Evolutionary conservation across 2,113 vertebrate genomes (phyloP).

Genomic region (human): DNA sequence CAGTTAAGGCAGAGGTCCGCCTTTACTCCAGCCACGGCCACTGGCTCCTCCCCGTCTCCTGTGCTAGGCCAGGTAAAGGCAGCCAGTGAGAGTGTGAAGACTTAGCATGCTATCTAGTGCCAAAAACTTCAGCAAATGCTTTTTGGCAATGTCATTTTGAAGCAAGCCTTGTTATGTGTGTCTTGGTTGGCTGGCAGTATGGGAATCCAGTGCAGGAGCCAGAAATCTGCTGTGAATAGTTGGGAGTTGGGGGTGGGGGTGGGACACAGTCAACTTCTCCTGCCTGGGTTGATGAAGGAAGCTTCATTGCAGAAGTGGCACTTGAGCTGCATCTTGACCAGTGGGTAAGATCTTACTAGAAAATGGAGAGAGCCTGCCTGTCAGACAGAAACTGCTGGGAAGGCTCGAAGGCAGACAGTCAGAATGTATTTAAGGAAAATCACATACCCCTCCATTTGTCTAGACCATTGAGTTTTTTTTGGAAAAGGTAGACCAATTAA

Average conservation of each 20-base stretch:
- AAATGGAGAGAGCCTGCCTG: neutral
- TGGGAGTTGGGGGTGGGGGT: neutral
- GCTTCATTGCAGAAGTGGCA: neutral
- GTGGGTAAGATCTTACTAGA: too few relatives aligned
- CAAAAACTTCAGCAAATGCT: neutral
- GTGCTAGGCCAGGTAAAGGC: slow-evolving; percentile 94
- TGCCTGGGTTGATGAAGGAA: neutral
- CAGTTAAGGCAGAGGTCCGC: slow-evolving; percentile 95
- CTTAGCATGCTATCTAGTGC: fast-evolving
- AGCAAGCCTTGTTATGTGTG: neutral
- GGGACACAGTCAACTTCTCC: too few relatives aligned
- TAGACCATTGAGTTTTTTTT: neutral
- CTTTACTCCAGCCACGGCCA: slow-evolving; percentile 96
- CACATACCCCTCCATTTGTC: neutral
- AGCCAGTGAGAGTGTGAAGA: neutral
- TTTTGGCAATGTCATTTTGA: fast-evolving
- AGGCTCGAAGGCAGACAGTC: neutral
- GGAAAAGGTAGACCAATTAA: neutral
- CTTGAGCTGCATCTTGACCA: neutral
- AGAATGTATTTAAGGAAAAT: neutral
- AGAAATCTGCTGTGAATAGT: neutral
- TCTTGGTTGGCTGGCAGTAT: neutral
- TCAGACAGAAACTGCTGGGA: neutral
- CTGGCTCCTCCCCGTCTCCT: slow-evolving; percentile 96
- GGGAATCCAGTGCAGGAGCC: neutral